Evolutionary conservation across 1,140 invertebrate species (phyloP), one percentile per base, ranked within the genome.

Genomic region (Cotesia vestalis): DNA sequence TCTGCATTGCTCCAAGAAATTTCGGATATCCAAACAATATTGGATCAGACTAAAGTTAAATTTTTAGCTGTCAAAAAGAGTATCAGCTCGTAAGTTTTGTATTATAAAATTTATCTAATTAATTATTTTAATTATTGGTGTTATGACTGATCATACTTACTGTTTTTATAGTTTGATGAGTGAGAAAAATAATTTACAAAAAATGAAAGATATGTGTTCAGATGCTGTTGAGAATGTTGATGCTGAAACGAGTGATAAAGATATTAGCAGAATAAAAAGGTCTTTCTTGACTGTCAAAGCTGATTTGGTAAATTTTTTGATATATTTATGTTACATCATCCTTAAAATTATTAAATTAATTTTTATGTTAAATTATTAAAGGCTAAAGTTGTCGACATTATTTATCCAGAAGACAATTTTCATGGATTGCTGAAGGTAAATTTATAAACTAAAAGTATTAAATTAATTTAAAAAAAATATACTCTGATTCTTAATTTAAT

Each of bases 251-350:
- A 80, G 78, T 35, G 59, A 75, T 12, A 67, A 55, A 11, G 78
- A 83, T 75, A 12, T 73, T 4, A 4, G 4, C 1, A 35, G 69
- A 5, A 59, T 73, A 0, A 78, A 77, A 62, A 14, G 40, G 4
- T 57, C 82, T 12, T 84, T 84, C 72, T 5, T 53, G 4, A 1
- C 64, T 14, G 68, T 76, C 0, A 85, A 85, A 75, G 3, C 52
- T 0, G 82, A 84, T 75, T 78, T 84, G 72, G 85, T 85, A 77
- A 74, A 72, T 71, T 14, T 53, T 57, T 35, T 60, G 53, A 20
- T 64, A 27, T 36, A 61, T 60, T n/a, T 27, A 8, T 51, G n/a
- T 0, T 17, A 12, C 17, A n/a, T 11, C 12, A 66, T 35, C 12
- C 20, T 0, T 34, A 53, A 27, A 40, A 3, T 36, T 66, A 14